Evolutionary conservation across 2,113 vertebrate genomes (phyloP).

Genomic region (Phocoena sinus): DNA sequence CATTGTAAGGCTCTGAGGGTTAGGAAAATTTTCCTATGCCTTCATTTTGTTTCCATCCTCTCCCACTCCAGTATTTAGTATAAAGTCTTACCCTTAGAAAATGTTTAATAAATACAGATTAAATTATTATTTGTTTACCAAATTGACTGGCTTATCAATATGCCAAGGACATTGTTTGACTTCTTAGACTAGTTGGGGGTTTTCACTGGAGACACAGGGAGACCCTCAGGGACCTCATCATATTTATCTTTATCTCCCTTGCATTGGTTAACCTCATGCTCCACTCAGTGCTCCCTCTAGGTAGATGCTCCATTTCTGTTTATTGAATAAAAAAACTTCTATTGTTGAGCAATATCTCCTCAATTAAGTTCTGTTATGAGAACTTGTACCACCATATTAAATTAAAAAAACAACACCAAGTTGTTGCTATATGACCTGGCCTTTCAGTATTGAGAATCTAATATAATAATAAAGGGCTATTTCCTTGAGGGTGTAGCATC

Average conservation of each 20-base stretch:
- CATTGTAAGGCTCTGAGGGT: background rate
- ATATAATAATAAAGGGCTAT: constrained; percentile 58
- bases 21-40: background rate
- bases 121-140: background rate
- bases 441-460: constrained; percentile 46
- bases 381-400: constrained; percentile 38
- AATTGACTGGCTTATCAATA: background rate
- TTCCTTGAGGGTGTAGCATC: constrained; percentile 62
- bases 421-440: constrained; percentile 33
- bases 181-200: background rate
- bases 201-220: background rate
- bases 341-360: background rate
- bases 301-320: background rate
- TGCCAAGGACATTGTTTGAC: background rate
- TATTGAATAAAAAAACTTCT: constrained; percentile 32
- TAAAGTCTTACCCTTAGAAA: background rate
- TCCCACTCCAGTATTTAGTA: background rate
- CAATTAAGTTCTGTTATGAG: constrained; percentile 39
- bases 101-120: background rate
- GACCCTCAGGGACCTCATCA: rapidly evolving
- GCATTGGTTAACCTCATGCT: background rate
- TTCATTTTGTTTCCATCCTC: background rate
- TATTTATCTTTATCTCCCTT: background rate
- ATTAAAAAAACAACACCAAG: constrained; percentile 25
- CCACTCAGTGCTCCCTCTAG: background rate